Conservation (phyloP, 2,113 vertebrate species). For the Archilochus colubris region DNA sequence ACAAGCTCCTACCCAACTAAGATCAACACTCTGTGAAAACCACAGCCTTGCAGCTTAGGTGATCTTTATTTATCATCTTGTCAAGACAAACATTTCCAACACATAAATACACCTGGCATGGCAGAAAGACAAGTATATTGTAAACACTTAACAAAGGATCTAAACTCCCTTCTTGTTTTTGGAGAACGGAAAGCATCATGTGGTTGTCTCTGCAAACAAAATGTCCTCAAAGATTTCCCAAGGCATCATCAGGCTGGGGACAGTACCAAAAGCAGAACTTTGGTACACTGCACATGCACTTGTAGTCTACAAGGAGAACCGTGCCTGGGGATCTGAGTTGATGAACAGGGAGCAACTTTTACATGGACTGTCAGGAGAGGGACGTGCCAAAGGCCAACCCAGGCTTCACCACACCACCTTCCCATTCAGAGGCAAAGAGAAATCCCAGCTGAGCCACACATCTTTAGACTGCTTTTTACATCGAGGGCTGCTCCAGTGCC, state of each 20-base stretch:
- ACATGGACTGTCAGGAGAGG: background rate
- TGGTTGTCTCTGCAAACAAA: background rate
- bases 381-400: background rate
- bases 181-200: background rate
- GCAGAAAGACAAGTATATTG: background rate
- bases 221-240: background rate
- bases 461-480: background rate
- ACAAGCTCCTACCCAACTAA: background rate
- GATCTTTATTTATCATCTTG: background rate
- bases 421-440: background rate
- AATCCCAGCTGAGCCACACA: constrained; percentile 15
- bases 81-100: background rate
- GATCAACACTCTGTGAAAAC: background rate
- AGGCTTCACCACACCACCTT: background rate
- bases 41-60: background rate
- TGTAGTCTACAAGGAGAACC: background rate
- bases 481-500: background rate
- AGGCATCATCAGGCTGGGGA: background rate
- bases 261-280: background rate
- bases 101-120: background rate
- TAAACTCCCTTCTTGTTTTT: background rate
- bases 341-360: background rate
- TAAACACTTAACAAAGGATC: background rate
- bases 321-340: background rate
- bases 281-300: background rate